phyloP scores from a whole-genome alignment of 2,113 vertebrate genomes.

The Asarcornis scutulata region DNA sequence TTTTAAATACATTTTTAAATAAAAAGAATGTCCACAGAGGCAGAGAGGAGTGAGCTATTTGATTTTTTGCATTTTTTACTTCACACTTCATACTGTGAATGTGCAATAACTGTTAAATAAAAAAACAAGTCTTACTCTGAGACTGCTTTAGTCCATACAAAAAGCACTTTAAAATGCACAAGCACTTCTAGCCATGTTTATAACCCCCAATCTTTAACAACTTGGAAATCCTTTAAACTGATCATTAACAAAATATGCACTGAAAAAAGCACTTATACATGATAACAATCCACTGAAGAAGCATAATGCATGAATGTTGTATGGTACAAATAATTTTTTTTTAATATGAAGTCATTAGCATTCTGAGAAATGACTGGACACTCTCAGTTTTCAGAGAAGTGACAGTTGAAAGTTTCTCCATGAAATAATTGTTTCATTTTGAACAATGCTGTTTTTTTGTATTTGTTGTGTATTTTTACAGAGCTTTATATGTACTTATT shows the following conservation, averaged over 20 bases:
- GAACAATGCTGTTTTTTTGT: conserved; percentile 31
- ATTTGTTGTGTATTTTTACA: conserved; percentile 4
- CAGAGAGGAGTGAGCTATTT: accelerated
- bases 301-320: background rate
- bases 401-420: background rate
- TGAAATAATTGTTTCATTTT: conserved; percentile 9
- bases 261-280: background rate
- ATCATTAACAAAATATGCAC: background rate
- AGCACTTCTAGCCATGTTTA: background rate
- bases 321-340: background rate
- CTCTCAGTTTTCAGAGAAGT: background rate
- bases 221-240: background rate
- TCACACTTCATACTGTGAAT: background rate
- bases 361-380: background rate
- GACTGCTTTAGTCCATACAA: background rate
- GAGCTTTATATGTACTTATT: background rate
- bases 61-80: background rate
- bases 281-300: background rate
- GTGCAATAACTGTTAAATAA: background rate
- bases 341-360: background rate
- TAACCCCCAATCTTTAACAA: background rate
- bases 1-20: background rate
- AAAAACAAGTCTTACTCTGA: background rate
- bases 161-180: background rate
- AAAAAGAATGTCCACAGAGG: background rate